phyloP scores from a whole-genome alignment of 2,888 invertebrate genomes.

The Acholoe squamosa region DNA sequence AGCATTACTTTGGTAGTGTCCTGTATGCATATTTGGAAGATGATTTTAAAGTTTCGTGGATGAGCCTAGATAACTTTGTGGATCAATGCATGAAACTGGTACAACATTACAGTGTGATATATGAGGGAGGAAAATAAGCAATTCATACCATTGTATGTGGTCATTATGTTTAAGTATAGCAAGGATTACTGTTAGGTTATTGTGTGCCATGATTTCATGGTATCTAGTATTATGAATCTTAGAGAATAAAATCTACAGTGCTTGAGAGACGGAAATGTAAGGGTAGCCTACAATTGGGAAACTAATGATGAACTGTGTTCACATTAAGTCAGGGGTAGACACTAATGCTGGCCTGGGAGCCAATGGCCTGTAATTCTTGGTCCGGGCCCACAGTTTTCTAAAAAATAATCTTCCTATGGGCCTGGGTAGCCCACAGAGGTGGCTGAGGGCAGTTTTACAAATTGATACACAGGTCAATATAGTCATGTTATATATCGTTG shows the following conservation, averaged over 20 bases:
- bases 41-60: not conserved
- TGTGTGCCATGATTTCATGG: not conserved
- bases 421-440: too few relatives aligned
- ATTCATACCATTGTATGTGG: not conserved
- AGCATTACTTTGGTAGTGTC: not conserved
- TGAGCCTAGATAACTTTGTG: not conserved
- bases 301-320: not conserved
- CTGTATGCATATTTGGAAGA: not conserved
- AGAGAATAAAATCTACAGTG: slow-evolving; percentile 1
- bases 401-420: too few relatives aligned
- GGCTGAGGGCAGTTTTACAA: too few relatives aligned
- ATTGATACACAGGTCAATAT: too few relatives aligned
- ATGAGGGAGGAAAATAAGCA: too few relatives aligned
- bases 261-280: not conserved
- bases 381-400: too few relatives aligned
- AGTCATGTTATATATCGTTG: too few relatives aligned
- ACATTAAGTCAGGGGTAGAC: too few relatives aligned
- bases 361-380: too few relatives aligned
- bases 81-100: not conserved
- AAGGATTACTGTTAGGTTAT: not conserved
- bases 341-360: too few relatives aligned
- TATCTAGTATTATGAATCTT: not conserved
- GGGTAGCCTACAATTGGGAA: not conserved
- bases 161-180: not conserved
- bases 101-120: not conserved